Evolutionary conservation across 2,797 vertebrate genomes (phyloP).

Genomic region (Manis pentadactyla): DNA sequence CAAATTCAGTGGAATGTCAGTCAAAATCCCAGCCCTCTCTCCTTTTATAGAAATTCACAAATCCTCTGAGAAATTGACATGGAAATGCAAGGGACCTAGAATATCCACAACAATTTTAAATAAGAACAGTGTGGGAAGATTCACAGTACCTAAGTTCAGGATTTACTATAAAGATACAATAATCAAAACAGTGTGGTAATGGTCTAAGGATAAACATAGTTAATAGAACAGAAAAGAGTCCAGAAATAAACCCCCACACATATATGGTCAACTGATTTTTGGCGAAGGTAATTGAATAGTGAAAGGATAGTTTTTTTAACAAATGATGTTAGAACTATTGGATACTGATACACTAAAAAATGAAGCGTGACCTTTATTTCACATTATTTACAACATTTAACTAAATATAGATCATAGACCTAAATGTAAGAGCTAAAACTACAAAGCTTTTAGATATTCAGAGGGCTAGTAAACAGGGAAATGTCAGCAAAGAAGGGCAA

Average conservation of each 20-base stretch:
- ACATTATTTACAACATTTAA: neutral
- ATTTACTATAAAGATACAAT: neutral
- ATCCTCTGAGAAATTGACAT: slow-evolving; percentile 2
- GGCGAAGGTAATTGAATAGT: neutral
- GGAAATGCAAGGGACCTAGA: neutral
- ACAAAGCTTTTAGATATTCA: neutral
- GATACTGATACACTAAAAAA: neutral
- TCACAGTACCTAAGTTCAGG: neutral
- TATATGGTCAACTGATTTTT: neutral
- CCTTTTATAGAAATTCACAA: neutral
- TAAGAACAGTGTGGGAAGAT: neutral
- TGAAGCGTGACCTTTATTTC: neutral
- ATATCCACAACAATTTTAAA: slow-evolving; percentile 35
- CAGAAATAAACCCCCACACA: neutral
- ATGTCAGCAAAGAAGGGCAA: neutral
- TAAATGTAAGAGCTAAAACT: neutral
- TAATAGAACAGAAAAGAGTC: neutral
- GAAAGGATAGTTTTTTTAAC: slow-evolving; percentile 21
- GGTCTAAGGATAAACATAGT: neutral
- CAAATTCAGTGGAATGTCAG: neutral
- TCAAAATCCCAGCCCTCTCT: neutral
- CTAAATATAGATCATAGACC: neutral
- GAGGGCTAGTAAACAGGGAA: neutral
- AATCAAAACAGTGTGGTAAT: neutral
- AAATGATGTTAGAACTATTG: neutral